Evolutionary conservation across 1,140 invertebrate species (phyloP).

Genomic region (Cardiocondyla obscurior): DNA sequence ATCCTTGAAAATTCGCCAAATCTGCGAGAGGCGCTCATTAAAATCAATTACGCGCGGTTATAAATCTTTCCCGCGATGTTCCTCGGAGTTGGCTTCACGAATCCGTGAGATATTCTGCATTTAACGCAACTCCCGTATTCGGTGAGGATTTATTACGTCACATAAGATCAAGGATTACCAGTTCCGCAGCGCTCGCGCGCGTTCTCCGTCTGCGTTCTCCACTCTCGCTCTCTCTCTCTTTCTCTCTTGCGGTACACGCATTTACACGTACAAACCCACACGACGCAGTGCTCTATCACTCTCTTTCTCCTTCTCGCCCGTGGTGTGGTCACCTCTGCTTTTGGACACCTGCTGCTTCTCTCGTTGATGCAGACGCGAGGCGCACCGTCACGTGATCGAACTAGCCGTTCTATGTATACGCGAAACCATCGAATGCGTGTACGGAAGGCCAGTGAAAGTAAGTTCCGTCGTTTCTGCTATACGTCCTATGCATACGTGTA

Average conservation of each 20-base stretch:
- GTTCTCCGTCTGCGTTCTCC: background rate
- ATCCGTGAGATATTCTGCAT: conserved; percentile 19
- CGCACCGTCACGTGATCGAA: conserved; percentile 48
- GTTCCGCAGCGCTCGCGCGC: conserved; percentile 10
- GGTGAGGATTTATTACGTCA: conserved; percentile 48
- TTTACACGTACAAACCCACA: background rate
- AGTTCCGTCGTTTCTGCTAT: conserved; percentile 29
- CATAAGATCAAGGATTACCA: conserved; percentile 55
- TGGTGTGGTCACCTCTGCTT: conserved; percentile 46
- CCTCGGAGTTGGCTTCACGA: background rate
- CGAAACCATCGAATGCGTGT: conserved; percentile 13
- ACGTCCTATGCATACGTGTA: background rate
- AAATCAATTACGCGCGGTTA: conserved; percentile 42
- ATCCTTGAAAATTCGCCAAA: conserved; percentile 42
- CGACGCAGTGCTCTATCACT: background rate
- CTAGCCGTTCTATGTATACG: conserved; percentile 41
- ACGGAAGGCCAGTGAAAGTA: conserved; percentile 42
- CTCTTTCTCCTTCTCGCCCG: background rate
- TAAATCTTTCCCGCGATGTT: conserved; percentile 32
- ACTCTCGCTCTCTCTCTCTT: background rate
- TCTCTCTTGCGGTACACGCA: background rate
- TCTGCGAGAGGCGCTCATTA: conserved; percentile 22
- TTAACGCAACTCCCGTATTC: conserved; percentile 41
- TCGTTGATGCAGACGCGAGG: conserved; percentile 41
- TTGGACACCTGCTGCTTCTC: conserved; percentile 58